A percentile compares a stretch with the other conserved stretches of the same genome.
phyloP scores from a whole-genome alignment of 2,113 vertebrate genomes.

The Anseranas semipalmata region DNA sequence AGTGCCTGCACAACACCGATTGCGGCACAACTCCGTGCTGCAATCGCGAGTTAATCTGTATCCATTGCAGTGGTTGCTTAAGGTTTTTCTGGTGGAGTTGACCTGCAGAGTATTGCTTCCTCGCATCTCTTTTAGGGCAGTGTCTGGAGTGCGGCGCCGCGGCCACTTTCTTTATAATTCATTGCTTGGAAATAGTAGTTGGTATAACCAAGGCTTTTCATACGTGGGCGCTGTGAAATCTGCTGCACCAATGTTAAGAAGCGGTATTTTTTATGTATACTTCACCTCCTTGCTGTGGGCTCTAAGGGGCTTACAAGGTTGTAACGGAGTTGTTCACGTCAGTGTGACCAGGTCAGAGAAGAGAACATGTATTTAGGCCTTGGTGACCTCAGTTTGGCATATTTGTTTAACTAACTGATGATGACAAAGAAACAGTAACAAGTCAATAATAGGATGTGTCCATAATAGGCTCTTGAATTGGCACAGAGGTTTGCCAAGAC shows the following conservation, averaged over 20 bases:
- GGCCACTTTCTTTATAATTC: neutral
- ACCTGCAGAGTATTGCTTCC: neutral
- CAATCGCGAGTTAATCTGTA: neutral
- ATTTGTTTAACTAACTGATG: neutral
- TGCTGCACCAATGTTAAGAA: neutral
- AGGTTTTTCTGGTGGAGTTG: neutral
- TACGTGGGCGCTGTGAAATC: neutral
- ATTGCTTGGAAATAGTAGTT: neutral
- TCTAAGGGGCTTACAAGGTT: neutral
- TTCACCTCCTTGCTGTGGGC: neutral
- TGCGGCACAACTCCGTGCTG: too few relatives aligned
- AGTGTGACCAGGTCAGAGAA: neutral
- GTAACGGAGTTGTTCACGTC: neutral
- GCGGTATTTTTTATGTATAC: neutral
- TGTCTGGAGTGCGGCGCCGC: neutral
- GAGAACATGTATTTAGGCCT: neutral
- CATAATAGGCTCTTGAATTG: neutral
- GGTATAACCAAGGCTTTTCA: neutral
- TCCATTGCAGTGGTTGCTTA: neutral
- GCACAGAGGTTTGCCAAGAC: neutral
- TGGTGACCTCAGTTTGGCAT: neutral
- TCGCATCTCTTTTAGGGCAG: accelerated
- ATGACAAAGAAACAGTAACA: neutral
- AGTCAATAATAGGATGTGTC: neutral
- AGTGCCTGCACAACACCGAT: neutral